Conservation (phyloP, 2,888 invertebrate species). For the Drosophila glabriapex region DNA sequence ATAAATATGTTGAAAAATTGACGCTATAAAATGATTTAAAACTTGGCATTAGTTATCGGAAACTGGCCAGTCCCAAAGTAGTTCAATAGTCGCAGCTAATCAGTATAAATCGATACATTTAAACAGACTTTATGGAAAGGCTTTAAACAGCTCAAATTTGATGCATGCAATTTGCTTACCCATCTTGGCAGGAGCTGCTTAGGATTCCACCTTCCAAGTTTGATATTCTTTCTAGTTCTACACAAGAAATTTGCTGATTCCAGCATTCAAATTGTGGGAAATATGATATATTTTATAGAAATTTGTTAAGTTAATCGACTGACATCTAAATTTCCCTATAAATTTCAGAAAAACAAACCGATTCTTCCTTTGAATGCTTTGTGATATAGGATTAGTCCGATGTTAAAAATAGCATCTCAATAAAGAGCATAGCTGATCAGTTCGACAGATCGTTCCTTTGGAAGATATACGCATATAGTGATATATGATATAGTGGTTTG, state of each 20-base stretch:
- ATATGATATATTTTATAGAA: neutral
- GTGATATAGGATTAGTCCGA: neutral
- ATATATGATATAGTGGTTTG: neutral
- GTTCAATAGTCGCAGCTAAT: neutral
- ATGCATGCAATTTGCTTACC: too few relatives aligned
- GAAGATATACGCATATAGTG: too few relatives aligned
- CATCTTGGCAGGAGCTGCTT: too few relatives aligned
- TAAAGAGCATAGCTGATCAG: neutral
- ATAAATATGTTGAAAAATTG: constrained; percentile 22
- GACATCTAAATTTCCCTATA: neutral
- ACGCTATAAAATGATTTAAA: constrained; percentile 7
- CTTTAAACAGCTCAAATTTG: neutral
- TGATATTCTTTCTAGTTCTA: neutral
- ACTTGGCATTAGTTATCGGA: constrained; percentile 8
- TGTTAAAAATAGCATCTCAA: neutral
- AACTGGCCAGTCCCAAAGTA: neutral
- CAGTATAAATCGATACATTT: neutral
- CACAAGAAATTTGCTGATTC: neutral
- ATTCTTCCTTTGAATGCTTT: neutral
- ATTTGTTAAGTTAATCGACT: neutral
- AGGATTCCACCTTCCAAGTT: neutral
- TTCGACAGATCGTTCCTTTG: neutral
- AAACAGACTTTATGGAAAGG: neutral
- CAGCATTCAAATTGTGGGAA: neutral
- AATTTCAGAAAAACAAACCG: neutral